phyloP scores from a whole-genome alignment of 2,797 vertebrate genomes.

The Alectoris magna region DNA sequence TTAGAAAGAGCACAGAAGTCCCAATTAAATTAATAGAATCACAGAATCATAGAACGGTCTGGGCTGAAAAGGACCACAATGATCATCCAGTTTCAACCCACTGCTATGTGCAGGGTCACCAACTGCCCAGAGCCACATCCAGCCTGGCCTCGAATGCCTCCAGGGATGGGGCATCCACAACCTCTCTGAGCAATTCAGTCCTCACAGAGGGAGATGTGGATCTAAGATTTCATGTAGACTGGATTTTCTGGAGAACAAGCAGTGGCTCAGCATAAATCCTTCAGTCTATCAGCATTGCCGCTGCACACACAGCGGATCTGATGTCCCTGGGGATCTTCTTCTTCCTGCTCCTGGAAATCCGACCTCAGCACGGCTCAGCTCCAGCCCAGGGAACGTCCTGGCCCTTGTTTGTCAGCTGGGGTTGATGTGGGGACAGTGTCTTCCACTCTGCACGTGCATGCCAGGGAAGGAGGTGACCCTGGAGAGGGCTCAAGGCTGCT shows the following conservation, averaged over 20 bases:
- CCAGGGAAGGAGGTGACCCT: not conserved
- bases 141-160: too few relatives aligned
- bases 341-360: slow-evolving; percentile 3
- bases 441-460: not conserved
- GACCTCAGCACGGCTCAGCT: not conserved
- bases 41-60: too few relatives aligned
- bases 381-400: not conserved
- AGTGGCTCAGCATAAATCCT: too few relatives aligned
- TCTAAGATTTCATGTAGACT: not conserved
- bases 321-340: not conserved
- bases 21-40: not conserved
- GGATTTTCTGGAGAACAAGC: not conserved
- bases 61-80: too few relatives aligned
- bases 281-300: fast-evolving
- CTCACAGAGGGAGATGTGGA: not conserved
- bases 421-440: not conserved
- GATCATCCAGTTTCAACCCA: too few relatives aligned
- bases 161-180: too few relatives aligned
- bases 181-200: not conserved
- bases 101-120: too few relatives aligned
- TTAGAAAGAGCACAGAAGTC: not conserved
- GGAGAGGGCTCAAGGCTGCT: fast-evolving
- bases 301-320: not conserved
- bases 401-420: not conserved
- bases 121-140: too few relatives aligned